These are phyloP conservation scores for Drosophila lutescens DNA, from an alignment of 2,888 invertebrate genomes.

Conservation along the genomic window DNA sequence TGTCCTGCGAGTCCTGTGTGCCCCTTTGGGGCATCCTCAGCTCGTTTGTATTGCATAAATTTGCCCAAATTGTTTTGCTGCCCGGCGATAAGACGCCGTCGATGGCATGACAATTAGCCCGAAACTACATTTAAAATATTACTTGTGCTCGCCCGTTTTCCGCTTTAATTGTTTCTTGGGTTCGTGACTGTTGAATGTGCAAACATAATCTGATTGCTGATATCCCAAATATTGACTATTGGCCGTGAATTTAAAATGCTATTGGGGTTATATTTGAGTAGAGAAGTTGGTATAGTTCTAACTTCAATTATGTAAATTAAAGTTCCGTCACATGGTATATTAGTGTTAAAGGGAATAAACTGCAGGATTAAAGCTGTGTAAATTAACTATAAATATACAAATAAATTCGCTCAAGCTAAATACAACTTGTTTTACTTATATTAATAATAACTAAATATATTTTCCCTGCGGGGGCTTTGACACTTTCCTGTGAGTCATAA, in stretches of 20 bases:
- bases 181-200: constrained; percentile 59
- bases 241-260: constrained; percentile 13
- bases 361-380: too few relatives aligned
- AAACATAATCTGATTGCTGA: constrained; percentile 66
- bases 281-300: too few relatives aligned
- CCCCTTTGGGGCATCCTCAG: constrained; percentile 37
- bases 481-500: too few relatives aligned
- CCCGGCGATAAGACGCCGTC: constrained; percentile 66
- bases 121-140: constrained; percentile 63
- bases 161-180: constrained; percentile 71
- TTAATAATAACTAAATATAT: too few relatives aligned
- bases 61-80: constrained; percentile 68
- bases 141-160: constrained; percentile 29
- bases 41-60: constrained; percentile 68
- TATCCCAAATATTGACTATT: constrained; percentile 39
- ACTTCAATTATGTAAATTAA: too few relatives aligned
- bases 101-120: constrained; percentile 76
- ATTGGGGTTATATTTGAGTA: background rate
- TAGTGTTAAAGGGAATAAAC: too few relatives aligned
- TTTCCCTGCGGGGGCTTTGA: too few relatives aligned
- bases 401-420: too few relatives aligned
- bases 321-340: too few relatives aligned
- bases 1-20: constrained; percentile 18
- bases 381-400: too few relatives aligned
- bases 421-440: too few relatives aligned